A percentile compares a stretch with the other conserved stretches of the same genome.
These are phyloP conservation scores for Oreochromis aureus DNA, from an alignment of 2,113 vertebrate species.

Conservation along the genomic window DNA sequence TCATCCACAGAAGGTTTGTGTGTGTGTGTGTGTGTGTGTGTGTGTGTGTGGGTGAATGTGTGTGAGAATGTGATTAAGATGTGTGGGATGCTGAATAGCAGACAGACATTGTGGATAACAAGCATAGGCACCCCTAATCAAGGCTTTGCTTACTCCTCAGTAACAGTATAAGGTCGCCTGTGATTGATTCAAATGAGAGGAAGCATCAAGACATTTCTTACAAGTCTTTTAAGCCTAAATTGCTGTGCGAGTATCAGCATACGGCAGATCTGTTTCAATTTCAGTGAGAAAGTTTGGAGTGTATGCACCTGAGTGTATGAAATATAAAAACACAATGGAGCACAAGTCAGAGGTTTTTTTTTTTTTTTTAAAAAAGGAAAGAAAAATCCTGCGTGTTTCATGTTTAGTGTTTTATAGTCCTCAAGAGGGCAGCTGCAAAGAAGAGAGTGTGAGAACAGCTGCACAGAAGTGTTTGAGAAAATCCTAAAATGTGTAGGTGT, in stretches of 20 bases:
- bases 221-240: conserved; percentile 1
- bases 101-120: conserved; percentile 28
- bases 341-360: not conserved
- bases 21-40: not conserved
- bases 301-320: not conserved
- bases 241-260: not conserved
- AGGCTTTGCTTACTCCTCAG: conserved; percentile 23
- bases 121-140: conserved; percentile 47
- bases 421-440: not conserved
- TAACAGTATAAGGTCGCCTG: conserved; percentile 52
- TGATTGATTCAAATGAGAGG: conserved; percentile 52
- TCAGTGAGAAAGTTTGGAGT: not conserved
- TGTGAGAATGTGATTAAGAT: conserved; percentile 14
- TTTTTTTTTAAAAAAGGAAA: not conserved
- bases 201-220: not conserved
- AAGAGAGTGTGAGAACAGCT: not conserved
- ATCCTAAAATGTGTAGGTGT: not conserved
- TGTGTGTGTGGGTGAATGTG: not conserved
- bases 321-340: not conserved
- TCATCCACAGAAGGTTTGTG: not conserved
- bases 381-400: not conserved
- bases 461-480: not conserved
- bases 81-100: conserved; percentile 31
- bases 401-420: not conserved
- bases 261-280: not conserved